Evolutionary conservation across 2,888 invertebrate genomes (phyloP).

Genomic region (Diaphora mendica): DNA sequence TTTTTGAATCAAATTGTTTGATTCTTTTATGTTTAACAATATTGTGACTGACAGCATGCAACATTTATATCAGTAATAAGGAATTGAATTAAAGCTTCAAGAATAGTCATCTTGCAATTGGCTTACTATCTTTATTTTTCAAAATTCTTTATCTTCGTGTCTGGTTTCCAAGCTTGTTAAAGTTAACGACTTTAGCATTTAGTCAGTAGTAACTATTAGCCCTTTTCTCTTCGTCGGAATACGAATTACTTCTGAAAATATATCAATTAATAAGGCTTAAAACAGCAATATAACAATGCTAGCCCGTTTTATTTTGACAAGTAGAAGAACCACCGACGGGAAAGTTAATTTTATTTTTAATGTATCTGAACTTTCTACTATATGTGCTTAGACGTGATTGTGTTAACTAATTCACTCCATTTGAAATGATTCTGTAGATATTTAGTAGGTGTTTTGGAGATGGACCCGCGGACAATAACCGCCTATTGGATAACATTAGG

Average conservation of each 20-base stretch:
- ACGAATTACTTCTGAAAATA: not conserved
- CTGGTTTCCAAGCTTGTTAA: conserved; percentile 57
- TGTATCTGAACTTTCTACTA: conserved; percentile 55
- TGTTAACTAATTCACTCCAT: conserved; percentile 75
- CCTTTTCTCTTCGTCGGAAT: not conserved
- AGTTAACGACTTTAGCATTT: conserved; percentile 38
- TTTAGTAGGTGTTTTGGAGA: conserved; percentile 75
- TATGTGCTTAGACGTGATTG: conserved; percentile 82
- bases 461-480: conserved; percentile 64
- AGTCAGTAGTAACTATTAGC: not conserved
- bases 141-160: conserved; percentile 67
- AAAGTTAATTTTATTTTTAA: conserved; percentile 50
- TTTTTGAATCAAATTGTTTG: conserved; percentile 70
- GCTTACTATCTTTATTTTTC: conserved; percentile 75
- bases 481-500: conserved; percentile 15
- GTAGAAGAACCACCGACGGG: conserved; percentile 46
- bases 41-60: conserved; percentile 85
- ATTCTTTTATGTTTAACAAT: conserved; percentile 71
- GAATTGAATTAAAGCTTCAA: conserved; percentile 71
- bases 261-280: not conserved
- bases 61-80: conserved; percentile 70
- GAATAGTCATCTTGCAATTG: conserved; percentile 78
- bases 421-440: conserved; percentile 77
- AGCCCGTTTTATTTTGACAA: conserved; percentile 60
- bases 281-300: not conserved